phyloP scores from a whole-genome alignment of 2,888 invertebrate genomes.

The Nemapogon koenigi region DNA sequence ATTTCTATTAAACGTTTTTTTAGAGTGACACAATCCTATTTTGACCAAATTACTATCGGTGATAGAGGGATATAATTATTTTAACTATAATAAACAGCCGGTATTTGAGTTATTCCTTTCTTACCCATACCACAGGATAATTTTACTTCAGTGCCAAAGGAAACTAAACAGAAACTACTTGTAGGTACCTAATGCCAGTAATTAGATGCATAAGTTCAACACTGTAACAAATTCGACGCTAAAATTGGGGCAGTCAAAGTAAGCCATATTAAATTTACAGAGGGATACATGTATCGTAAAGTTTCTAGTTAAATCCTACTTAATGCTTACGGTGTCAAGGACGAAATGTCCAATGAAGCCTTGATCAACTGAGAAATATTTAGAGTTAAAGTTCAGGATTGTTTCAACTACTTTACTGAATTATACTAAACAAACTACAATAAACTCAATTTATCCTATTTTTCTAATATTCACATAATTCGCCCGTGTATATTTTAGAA shows the following conservation, averaged over 20 bases:
- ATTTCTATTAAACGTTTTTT: too few relatives aligned
- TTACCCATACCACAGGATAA: too few relatives aligned
- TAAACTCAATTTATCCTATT: not conserved
- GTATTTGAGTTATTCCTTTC: too few relatives aligned
- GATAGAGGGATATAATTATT: too few relatives aligned
- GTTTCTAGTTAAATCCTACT: slow-evolving; percentile 2
- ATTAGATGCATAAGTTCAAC: not conserved
- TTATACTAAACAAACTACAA: not conserved
- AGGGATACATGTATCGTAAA: not conserved
- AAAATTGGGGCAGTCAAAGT: not conserved
- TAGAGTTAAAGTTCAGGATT: too few relatives aligned
- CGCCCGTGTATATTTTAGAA: too few relatives aligned
- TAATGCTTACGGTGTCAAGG: not conserved
- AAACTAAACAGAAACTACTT: not conserved
- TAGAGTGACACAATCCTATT: too few relatives aligned
- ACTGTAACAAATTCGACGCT: not conserved
- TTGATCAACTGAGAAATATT: slow-evolving; percentile 1
- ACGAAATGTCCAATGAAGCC: slow-evolving; percentile 1
- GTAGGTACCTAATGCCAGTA: not conserved
- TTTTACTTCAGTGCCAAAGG: too few relatives aligned
- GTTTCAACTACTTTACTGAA: not conserved
- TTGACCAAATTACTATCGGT: too few relatives aligned
- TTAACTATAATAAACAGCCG: too few relatives aligned
- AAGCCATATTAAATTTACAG: not conserved
- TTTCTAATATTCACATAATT: not conserved